Percentiles rank a stretch among this genome's conserved stretches.
Conservation (phyloP, 1,140 invertebrate genomes). For the Triops longicaudatus region DNA sequence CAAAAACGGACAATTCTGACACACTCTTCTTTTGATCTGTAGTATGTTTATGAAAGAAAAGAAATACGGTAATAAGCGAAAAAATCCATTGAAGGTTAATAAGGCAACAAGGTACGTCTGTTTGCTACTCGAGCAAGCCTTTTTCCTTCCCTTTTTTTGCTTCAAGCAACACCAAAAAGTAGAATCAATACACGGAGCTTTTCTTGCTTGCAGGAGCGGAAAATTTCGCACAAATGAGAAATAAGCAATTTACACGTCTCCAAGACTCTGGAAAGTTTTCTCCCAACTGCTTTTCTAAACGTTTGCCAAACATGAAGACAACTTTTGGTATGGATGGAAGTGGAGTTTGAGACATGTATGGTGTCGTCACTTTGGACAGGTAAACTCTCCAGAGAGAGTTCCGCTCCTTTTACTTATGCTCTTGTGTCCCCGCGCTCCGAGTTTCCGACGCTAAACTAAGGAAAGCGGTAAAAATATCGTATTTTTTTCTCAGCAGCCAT, state of each 20-base stretch:
- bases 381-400: background rate
- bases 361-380: constrained; percentile 11
- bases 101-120: too few relatives aligned
- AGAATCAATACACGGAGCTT: background rate
- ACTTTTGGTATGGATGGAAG: constrained; percentile 1
- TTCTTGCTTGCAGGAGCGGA: background rate
- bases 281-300: constrained; percentile 4
- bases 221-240: background rate
- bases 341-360: background rate
- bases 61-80: too few relatives aligned
- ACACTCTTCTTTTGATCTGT: too few relatives aligned
- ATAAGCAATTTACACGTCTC: background rate
- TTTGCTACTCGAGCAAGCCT: too few relatives aligned
- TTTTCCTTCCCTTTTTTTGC: too few relatives aligned
- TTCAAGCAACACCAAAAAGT: background rate
- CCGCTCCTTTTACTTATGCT: constrained; percentile 12
- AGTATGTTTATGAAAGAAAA: too few relatives aligned
- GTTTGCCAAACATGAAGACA: background rate
- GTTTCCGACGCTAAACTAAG: background rate
- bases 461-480: background rate
- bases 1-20: too few relatives aligned
- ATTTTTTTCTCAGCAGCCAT: background rate
- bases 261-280: background rate
- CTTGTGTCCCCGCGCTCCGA: background rate
- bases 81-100: too few relatives aligned